Conservation (phyloP, 2,113 vertebrate species). For the Mustelus asterias region DNA sequence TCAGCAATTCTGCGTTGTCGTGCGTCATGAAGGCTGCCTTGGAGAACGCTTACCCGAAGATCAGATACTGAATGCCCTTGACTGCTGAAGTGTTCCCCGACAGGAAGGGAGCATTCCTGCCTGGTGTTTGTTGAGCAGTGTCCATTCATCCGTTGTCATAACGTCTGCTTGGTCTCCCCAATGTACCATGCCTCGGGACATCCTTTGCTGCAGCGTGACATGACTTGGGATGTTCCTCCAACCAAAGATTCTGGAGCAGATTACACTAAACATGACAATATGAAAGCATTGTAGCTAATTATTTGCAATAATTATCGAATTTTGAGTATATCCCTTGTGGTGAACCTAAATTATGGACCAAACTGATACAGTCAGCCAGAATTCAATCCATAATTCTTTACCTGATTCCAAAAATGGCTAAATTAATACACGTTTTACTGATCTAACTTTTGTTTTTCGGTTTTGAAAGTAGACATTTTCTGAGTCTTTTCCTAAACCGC, state of each 20-base stretch:
- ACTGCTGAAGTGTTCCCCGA: too few species aligned
- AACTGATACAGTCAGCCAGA: not conserved
- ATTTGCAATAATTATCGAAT: not conserved
- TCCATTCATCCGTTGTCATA: too few species aligned
- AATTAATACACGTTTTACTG: conserved; percentile 5
- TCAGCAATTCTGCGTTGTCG: too few species aligned
- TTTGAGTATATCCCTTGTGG: not conserved
- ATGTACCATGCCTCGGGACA: too few species aligned
- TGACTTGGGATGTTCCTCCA: not conserved
- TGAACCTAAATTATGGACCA: not conserved
- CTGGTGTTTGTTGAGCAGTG: too few species aligned
- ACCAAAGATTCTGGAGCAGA: not conserved
- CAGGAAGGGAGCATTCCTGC: too few species aligned
- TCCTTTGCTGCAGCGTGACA: too few species aligned
- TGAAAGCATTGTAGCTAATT: not conserved
- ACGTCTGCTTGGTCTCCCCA: too few species aligned
- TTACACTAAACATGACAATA: not conserved
- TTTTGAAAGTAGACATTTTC: conserved; percentile 22
- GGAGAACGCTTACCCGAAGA: too few species aligned
- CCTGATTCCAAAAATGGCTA: not conserved
- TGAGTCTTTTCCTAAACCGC: conserved; percentile 8
- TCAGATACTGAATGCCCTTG: too few species aligned
- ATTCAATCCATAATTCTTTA: not conserved
- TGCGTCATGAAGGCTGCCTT: too few species aligned
- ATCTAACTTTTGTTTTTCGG: not conserved